Evolutionary conservation across 2,113 vertebrate species (phyloP), one percentile per base, ranked within the genome.

Genomic region (Proteles cristata): DNA sequence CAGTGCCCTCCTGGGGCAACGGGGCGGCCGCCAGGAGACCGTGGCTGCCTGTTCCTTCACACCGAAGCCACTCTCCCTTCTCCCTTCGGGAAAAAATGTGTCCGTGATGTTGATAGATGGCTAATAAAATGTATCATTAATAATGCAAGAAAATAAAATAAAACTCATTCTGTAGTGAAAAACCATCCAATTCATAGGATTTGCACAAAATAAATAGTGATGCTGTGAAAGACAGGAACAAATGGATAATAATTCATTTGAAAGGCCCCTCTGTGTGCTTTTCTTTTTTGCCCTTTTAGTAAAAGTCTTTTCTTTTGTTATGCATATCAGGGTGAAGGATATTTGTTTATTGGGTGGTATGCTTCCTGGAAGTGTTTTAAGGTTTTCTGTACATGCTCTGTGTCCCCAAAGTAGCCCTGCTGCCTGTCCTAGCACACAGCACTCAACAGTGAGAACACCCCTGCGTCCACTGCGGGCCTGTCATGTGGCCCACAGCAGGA

Each of bases 121-220:
- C 63, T 93, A 97, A 95, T 79, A 96, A 84, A 95, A 8, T 71
- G 0, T 76, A 81, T 39, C 33, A 84, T 95, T 86, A 94, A 92
- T 96, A 96, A 89, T 93, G 95, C 79, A 96, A 69, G 50, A 88
- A 94, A 96, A 91, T 82, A 96, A 97, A 97, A 93, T 45, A 93
- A 88, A 95, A 83, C 12, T 71, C 76, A 95, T 89, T 96, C 83
- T 87, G 43, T n/a, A 87, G n/a, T 88, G 55, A 96, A 93, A 97
- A 96, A 26, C 73, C 76, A 9, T 50, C n/a, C 26, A 71, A 31
- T 92, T 69, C 43, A 65, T n/a, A 63, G 8, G 63, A 95, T 95
- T 66, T 97, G 79, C 88, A 83, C 12, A 93, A 92, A 81, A 87
- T 66, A 96, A 97, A 90, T 31, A 95, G 73, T 48, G 82, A 73